Percentiles rank a stretch among this genome's conserved stretches.
Conservation (phyloP, 2,888 invertebrate genomes). For the Eledone cirrhosa region DNA sequence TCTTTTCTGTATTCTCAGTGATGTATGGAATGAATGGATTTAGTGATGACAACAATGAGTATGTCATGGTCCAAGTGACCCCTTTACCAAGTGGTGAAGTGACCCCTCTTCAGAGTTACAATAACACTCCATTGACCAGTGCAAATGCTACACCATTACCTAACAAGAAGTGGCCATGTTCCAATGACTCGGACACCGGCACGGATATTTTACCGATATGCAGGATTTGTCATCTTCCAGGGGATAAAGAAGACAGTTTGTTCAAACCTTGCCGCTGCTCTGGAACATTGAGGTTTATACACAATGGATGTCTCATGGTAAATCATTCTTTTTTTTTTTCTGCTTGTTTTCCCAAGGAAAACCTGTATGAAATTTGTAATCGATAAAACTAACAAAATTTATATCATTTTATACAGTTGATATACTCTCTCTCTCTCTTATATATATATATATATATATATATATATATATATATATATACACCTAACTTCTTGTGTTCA, state of each 20-base stretch:
- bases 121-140: slow-evolving; percentile 35
- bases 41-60: slow-evolving; percentile 18
- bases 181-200: slow-evolving; percentile 45
- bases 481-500: too few relatives aligned
- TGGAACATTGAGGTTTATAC: slow-evolving; percentile 70
- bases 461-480: too few relatives aligned
- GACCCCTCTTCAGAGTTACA: slow-evolving; percentile 18
- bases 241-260: slow-evolving; percentile 61
- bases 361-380: neutral
- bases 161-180: slow-evolving; percentile 37
- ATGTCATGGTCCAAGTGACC: slow-evolving; percentile 24
- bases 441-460: too few relatives aligned
- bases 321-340: slow-evolving; percentile 35
- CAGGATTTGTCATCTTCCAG: slow-evolving; percentile 69
- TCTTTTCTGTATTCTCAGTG: neutral
- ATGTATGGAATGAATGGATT: slow-evolving; percentile 25
- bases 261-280: slow-evolving; percentile 71
- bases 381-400: too few relatives aligned
- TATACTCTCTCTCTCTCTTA: too few relatives aligned
- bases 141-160: slow-evolving; percentile 42
- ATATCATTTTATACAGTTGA: too few relatives aligned
- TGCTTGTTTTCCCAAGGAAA: too few relatives aligned
- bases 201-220: slow-evolving; percentile 65
- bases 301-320: slow-evolving; percentile 70
- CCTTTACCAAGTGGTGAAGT: slow-evolving; percentile 18